These are phyloP conservation scores for Lithophane semibrunnea DNA, from an alignment of 2,888 invertebrate genomes.

Conservation along the genomic window DNA sequence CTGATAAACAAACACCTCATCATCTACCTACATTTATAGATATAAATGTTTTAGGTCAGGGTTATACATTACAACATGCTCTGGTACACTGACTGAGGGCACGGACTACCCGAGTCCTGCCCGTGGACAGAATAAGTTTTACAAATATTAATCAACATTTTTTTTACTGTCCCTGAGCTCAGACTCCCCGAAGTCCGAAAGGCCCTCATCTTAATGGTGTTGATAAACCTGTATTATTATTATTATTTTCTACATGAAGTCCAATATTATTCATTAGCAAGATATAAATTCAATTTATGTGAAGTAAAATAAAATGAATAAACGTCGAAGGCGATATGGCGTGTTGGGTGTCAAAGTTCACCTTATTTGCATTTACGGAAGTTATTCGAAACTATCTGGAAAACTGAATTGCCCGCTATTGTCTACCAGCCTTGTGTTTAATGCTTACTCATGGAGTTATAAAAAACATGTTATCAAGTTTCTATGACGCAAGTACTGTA, in stretches of 20 bases:
- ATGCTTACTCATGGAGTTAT: constrained; percentile 42
- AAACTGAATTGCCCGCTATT: constrained; percentile 33
- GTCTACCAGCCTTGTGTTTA: constrained; percentile 29
- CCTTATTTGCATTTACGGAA: constrained; percentile 43
- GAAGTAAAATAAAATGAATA: constrained; percentile 16
- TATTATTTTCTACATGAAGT: background rate
- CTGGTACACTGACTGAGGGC: background rate
- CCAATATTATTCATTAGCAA: background rate
- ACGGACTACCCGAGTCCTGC: background rate
- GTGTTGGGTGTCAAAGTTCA: constrained; percentile 32
- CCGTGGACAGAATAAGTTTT: background rate
- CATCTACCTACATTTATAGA: background rate
- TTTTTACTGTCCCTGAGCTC: background rate
- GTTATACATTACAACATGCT: background rate
- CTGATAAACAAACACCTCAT: no score
- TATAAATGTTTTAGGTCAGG: background rate
- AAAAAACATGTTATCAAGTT: constrained; percentile 26
- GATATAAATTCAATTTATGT: background rate
- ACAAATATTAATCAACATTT: background rate
- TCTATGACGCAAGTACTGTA: constrained; percentile 31
- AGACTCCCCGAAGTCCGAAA: background rate
- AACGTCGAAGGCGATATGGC: constrained; percentile 16
- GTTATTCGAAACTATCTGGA: constrained; percentile 29
- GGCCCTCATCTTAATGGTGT: background rate
- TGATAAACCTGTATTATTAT: background rate